Base-by-base conservation (phyloP, 2,888 invertebrate genomes). In the Pollenia angustigena region DNA sequence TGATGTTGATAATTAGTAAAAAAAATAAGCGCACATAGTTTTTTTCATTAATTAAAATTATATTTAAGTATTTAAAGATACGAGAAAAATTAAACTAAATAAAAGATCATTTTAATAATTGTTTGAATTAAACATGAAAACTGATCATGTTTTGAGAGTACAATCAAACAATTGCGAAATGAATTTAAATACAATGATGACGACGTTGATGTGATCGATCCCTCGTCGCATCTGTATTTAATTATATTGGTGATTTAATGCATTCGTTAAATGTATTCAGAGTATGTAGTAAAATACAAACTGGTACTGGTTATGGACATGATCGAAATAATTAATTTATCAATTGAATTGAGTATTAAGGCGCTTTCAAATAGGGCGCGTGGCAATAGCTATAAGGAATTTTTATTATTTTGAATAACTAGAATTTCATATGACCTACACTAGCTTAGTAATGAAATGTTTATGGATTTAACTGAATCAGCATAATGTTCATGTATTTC, bases 1-100 rank as follows among this genome's bases (percentile, higher is more conserved):
- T 84, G 84, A 84, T 84, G 84, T 84, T 79, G 78, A 58, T 79
- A 78, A 84, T 72, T 79, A 68, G 42, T 44, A 46, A 56, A 46
- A 56, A 46, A 80, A 58, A 9, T 8, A 69, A 60, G 44, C 16
- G 52, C 69, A 62, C 32, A 62, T 32, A 69, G 69, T 11, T 76
- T 58, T 75, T 32, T 32, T 32, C 32, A 42, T 68, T 66, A 68
- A 82, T 69, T 75, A 44, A 69, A 75, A 75, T 50, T 68, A 50
- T 54, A 52, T 44, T 58, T 76, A n/a, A 69, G 52, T 46, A 68
- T 54, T 82, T 68, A 4, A 32, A 62, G 44, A 69, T 50, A 68
- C 11, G 23, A 44, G 9, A n/a, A 58, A 58, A 79, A n/a, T 18
- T 10, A 9, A 11, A 62, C 16, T 32, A 66, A 44, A 23, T 54